Conservation (phyloP, 2,797 vertebrate species). For the Pangasius mekongensis region DNA sequence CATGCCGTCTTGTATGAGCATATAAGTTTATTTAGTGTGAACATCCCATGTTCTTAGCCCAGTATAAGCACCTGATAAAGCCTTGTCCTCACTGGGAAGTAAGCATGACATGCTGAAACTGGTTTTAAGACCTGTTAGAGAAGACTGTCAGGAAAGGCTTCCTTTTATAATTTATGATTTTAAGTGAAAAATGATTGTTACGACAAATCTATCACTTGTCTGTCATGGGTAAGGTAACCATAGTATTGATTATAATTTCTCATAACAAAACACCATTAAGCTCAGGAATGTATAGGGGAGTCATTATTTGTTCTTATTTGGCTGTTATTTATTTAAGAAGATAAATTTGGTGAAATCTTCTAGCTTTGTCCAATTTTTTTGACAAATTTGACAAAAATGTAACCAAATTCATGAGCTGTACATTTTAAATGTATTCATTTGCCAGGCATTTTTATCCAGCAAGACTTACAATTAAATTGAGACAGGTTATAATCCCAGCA, state of each 20-base stretch:
- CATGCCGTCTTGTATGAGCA: constrained; percentile 68
- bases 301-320: background rate
- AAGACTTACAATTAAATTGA: background rate
- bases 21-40: constrained; percentile 80
- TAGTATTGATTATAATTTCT: background rate
- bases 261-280: background rate
- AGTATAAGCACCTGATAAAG: constrained; percentile 56
- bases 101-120: background rate
- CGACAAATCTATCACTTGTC: background rate
- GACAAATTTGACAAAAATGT: background rate
- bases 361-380: background rate
- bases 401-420: background rate
- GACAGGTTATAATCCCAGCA: background rate
- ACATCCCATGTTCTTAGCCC: constrained; percentile 63
- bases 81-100: constrained; percentile 13
- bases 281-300: background rate
- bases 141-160: background rate
- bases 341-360: background rate
- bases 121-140: background rate
- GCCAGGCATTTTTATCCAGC: background rate
- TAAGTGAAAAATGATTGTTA: background rate
- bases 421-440: background rate
- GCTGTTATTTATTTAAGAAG: background rate
- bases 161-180: background rate
- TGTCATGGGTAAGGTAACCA: background rate